phyloP scores from a whole-genome alignment of 2,888 invertebrate species.

The Galerucella nymphaeae region DNA sequence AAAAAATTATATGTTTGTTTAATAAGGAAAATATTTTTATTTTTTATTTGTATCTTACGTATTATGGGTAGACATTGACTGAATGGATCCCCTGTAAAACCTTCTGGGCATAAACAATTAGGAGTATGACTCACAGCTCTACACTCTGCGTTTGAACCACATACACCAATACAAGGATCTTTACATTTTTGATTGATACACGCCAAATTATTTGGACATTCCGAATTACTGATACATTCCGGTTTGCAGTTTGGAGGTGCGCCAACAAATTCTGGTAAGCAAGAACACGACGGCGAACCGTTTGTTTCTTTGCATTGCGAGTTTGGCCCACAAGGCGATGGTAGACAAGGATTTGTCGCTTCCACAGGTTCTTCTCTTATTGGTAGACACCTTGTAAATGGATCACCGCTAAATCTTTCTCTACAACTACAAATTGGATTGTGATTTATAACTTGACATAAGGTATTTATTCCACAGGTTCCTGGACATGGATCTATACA shows the following conservation, averaged over 20 bases:
- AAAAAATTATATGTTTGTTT: background rate
- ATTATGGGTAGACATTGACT: conserved; percentile 67
- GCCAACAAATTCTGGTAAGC: conserved; percentile 74
- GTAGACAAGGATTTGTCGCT: conserved; percentile 80
- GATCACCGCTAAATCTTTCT: conserved; percentile 76
- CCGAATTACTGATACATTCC: conserved; percentile 82
- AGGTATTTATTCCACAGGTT: conserved; percentile 80
- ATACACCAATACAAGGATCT: conserved; percentile 79
- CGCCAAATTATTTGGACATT: conserved; percentile 76
- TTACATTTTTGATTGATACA: conserved; percentile 82
- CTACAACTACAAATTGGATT: conserved; percentile 84
- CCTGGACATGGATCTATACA: conserved; percentile 86
- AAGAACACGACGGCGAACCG: conserved; percentile 80
- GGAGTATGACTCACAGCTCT: conserved; percentile 81
- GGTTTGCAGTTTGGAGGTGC: conserved; percentile 82
- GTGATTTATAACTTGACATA: conserved; percentile 82
- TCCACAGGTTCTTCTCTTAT: too few relatives aligned
- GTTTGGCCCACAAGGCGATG: conserved; percentile 85
- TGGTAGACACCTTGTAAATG: conserved; percentile 76
- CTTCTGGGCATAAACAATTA: conserved; percentile 74
- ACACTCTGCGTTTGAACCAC: conserved; percentile 80
- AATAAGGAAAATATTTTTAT: background rate
- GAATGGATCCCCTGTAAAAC: conserved; percentile 82
- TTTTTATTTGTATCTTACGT: conserved; percentile 46
- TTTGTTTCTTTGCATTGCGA: conserved; percentile 76